Conservation (phyloP, 2,113 vertebrate genomes). For the Patagioenas fasciata region DNA sequence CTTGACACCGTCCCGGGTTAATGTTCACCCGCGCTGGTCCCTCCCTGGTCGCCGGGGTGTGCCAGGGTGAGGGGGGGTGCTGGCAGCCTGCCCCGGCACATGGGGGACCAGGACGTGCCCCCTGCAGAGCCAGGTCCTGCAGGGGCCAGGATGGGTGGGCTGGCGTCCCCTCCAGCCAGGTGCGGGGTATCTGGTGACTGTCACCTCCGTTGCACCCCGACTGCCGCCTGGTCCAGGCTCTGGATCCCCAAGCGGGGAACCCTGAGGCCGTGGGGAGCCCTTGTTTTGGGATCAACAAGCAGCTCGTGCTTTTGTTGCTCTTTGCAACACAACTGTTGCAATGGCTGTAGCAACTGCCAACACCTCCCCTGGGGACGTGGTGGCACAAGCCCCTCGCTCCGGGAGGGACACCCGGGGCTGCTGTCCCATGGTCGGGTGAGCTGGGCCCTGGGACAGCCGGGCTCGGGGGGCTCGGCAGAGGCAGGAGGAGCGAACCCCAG, state of each 20-base stretch:
- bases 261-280: fast-evolving
- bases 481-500: not conserved
- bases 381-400: not conserved
- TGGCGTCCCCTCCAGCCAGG: not conserved
- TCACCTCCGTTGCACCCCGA: fast-evolving
- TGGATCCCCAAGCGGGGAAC: not conserved
- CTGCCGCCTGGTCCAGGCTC: too few species aligned
- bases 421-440: fast-evolving
- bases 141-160: fast-evolving
- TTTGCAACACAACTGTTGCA: not conserved
- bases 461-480: too few species aligned
- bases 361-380: fast-evolving
- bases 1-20: not conserved
- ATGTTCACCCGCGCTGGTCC: not conserved
- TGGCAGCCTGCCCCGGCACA: fast-evolving
- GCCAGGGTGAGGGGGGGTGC: not conserved
- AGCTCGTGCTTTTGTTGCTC: fast-evolving
- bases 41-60: not conserved
- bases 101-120: too few species aligned
- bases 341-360: not conserved
- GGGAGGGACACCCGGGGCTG: too few species aligned
- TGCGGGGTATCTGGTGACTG: fast-evolving
- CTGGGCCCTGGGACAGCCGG: not conserved
- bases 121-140: not conserved
- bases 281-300: not conserved